A percentile compares a stretch with the other conserved stretches of the same genome.
Conservation (phyloP, 2,888 invertebrate species). For the Agonopterix heracliana region DNA sequence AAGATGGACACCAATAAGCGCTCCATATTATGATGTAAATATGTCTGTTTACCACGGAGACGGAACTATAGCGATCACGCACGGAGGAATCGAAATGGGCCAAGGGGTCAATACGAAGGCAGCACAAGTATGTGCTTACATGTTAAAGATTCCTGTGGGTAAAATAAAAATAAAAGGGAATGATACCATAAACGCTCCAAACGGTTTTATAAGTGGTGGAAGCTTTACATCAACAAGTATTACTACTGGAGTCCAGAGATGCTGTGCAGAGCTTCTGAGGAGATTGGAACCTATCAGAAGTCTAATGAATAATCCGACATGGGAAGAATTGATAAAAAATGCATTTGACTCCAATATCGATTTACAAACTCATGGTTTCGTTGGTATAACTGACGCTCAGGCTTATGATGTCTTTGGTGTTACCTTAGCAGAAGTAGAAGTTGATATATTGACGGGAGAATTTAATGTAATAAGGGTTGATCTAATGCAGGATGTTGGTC, state of each 20-base stretch:
- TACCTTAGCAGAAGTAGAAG: conserved; percentile 80
- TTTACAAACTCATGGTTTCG: conserved; percentile 69
- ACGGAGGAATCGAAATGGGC: conserved; percentile 82
- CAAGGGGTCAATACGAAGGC: conserved; percentile 88
- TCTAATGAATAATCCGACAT: conserved; percentile 62
- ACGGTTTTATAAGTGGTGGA: conserved; percentile 75
- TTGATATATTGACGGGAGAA: conserved; percentile 88
- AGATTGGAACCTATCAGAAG: conserved; percentile 57
- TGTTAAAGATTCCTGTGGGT: conserved; percentile 78
- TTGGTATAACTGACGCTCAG: conserved; percentile 52
- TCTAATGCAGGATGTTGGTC: conserved; percentile 81
- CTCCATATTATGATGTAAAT: conserved; percentile 55
- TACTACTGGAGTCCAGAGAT: conserved; percentile 29
- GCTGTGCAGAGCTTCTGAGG: conserved; percentile 32
- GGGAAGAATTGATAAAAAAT: conserved; percentile 72
- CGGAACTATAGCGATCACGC: conserved; percentile 79
- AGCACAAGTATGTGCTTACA: conserved; percentile 82
- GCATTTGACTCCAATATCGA: conserved; percentile 69
- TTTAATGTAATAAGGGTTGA: conserved; percentile 79
- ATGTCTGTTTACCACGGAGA: conserved; percentile 80
- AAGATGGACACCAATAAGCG: conserved; percentile 73
- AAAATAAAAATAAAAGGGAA: conserved; percentile 76
- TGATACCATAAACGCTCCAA: conserved; percentile 71
- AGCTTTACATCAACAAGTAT: conserved; percentile 70
- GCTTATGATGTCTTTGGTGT: conserved; percentile 77